Conservation (phyloP, 1,140 invertebrate genomes). For the Lucilia cuprina region DNA sequence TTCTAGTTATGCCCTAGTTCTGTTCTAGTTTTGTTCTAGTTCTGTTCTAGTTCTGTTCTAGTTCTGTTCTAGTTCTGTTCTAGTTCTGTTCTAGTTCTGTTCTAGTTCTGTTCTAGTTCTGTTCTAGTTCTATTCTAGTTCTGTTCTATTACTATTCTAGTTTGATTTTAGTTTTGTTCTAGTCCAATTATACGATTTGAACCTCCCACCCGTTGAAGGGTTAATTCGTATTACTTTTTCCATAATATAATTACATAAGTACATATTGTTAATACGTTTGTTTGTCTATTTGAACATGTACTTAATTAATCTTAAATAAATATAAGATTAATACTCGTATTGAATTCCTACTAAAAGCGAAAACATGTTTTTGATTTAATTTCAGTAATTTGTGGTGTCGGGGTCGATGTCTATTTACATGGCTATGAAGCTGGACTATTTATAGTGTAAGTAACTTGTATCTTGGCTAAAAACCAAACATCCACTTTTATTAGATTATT, state of each 20-base stretch:
- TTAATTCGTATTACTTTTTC: neutral
- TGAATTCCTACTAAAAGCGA: neutral
- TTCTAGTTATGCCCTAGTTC: too few relatives aligned
- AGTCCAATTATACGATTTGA: too few relatives aligned
- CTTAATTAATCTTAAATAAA: slow-evolving; percentile 18
- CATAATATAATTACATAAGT: neutral
- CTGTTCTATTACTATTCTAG: too few relatives aligned
- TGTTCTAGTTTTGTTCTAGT: too few relatives aligned
- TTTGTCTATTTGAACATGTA: neutral
- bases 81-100: too few relatives aligned
- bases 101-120: too few relatives aligned
- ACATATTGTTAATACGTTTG: neutral
- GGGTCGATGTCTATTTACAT: slow-evolving; percentile 58
- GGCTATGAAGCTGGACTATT: slow-evolving; percentile 56
- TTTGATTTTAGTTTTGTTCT: too few relatives aligned
- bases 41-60: too few relatives aligned
- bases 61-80: too few relatives aligned
- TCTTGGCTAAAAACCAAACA: neutral
- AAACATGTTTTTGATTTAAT: slow-evolving; percentile 45
- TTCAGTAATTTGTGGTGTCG: slow-evolving; percentile 59
- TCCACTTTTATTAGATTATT: neutral
- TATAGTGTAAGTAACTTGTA: slow-evolving; percentile 53
- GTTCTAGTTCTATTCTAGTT: too few relatives aligned
- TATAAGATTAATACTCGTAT: neutral
- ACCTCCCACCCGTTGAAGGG: neutral